phyloP scores from a whole-genome alignment of 2,113 vertebrate genomes.

The Grallaria varia region DNA sequence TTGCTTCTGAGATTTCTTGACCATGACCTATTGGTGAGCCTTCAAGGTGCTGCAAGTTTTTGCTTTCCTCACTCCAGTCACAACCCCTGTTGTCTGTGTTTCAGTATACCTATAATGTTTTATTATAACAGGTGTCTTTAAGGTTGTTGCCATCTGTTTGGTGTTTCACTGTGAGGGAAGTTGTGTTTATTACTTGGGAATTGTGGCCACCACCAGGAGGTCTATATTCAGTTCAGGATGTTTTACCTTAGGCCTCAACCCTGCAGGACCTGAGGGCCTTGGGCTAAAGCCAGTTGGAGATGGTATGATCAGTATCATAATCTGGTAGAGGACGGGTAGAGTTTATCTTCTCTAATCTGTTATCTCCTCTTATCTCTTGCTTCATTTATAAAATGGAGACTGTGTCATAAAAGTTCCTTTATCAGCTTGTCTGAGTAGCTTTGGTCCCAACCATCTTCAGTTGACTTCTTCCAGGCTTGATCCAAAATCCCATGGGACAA shows the following conservation, averaged over 20 bases:
- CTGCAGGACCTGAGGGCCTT: background rate
- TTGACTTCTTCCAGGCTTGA: background rate
- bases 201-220: background rate
- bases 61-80: background rate
- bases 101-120: background rate
- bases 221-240: background rate
- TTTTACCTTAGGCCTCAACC: background rate
- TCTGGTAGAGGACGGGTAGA: background rate
- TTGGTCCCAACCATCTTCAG: background rate
- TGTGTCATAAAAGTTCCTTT: background rate
- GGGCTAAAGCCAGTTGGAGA: background rate
- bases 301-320: background rate
- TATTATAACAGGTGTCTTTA: background rate
- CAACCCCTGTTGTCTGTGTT: background rate
- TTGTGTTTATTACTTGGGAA: background rate
- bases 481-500: background rate
- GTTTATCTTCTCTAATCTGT: background rate
- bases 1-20: background rate
- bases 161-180: background rate
- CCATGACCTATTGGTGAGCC: background rate
- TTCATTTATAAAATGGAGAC: background rate
- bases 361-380: conserved; percentile 16
- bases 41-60: background rate
- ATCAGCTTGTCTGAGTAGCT: background rate
- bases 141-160: background rate